These are phyloP conservation scores for crab-eating macaque (Macaca fascicularis) DNA, from an alignment of 2,113 vertebrate species.

Conservation along the genomic window T2T-MFA8v1.1 NC_088394.1:61738501-61739000, in stretches of 20 bases:
- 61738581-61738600: conserved; percentile 81
- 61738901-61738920: background rate
- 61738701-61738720: conserved; percentile 47
- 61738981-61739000: background rate
- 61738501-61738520: conserved; percentile 78
- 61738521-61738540: conserved; percentile 76
- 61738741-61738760: background rate
- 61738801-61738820: background rate
- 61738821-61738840: conserved; percentile 1
- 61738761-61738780: conserved; percentile 56
- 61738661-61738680: conserved; percentile 66
- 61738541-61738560: conserved; percentile 75
- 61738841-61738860: background rate
- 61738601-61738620: conserved; percentile 73
- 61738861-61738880: background rate
- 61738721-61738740: background rate
- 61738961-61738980: conserved; percentile 14
- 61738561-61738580: conserved; percentile 80
- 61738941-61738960: background rate
- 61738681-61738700: conserved; percentile 65
- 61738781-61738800: background rate
- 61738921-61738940: background rate
- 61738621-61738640: conserved; percentile 73
- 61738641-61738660: conserved; percentile 62
- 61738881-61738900: background rate